Evolutionary conservation across 2,888 invertebrate species (phyloP).

Genomic region (Nycteola revayana): DNA sequence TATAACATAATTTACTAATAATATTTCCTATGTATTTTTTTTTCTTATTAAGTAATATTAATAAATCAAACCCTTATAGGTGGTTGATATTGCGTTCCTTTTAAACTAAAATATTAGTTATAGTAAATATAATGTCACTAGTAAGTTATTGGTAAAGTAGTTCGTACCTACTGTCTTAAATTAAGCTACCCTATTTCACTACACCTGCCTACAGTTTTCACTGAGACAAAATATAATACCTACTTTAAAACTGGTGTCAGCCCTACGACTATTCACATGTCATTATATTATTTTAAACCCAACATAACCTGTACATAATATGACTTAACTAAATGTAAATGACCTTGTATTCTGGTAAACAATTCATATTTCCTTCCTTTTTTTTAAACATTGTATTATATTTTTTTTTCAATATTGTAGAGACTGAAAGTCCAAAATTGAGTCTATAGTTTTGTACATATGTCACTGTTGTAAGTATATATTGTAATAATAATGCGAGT

Average conservation of each 20-base stretch:
- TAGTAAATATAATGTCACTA: too few species aligned
- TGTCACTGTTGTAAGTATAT: conserved; percentile 77
- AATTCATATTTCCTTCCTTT: conserved; percentile 55
- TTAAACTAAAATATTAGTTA: too few species aligned
- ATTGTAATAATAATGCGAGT: conserved; percentile 68
- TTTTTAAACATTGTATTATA: conserved; percentile 62
- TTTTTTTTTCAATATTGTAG: conserved; percentile 69
- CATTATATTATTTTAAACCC: conserved; percentile 31
- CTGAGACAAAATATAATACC: too few species aligned
- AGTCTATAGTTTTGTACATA: conserved; percentile 81
- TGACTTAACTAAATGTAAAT: conserved; percentile 49
- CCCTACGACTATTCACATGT: conserved; percentile 16
- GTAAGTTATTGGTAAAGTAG: too few species aligned
- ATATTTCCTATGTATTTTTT: too few species aligned
- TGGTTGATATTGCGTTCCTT: too few species aligned
- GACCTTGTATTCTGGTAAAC: conserved; percentile 72
- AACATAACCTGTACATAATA: conserved; percentile 40
- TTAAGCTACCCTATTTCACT: too few species aligned
- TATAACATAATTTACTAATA: too few species aligned
- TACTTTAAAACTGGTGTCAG: conserved; percentile 31
- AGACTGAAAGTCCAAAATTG: conserved; percentile 81
- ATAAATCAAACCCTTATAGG: too few species aligned
- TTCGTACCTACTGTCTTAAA: too few species aligned
- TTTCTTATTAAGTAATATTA: too few species aligned
- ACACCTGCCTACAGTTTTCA: too few species aligned